Base-by-base conservation (phyloP, 2,888 invertebrate species). In the Melanophora roralis region DNA sequence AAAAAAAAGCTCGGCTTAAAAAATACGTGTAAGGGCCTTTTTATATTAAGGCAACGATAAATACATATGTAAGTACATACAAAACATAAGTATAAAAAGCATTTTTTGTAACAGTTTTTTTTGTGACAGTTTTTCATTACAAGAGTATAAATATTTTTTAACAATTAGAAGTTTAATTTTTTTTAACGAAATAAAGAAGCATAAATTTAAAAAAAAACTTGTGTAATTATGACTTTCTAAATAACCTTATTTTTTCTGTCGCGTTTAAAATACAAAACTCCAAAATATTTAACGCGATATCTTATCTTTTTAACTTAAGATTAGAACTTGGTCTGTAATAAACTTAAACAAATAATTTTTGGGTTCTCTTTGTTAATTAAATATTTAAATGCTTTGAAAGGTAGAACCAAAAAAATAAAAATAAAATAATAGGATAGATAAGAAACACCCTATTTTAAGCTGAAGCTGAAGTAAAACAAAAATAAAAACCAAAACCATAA, bases 271-370 rank as follows among this genome's bases (percentile, higher is more conserved):
- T 11, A 60, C 60, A 60, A 27, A 60, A 62, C 47, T 47, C 34
- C 64, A 19, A 60, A 64, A 83, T 64, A 55, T 40, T 57, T 60
- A 36, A 60, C 27, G 21, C 59, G 59, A 87, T 88, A 88, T 89
- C 88, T 89, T 86, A 88, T 88, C 88, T 87, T 76, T 81, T 14
- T 72, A 87, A 85, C 84, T 85, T 82, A 82, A 87, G 87, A 89
- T 88, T 88, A 88, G 85, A 80, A 81, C 72, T 14, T 12, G 36
- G 72, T 36, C 45, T 71, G 38, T 49, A 49, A 49, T 59, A 71
- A 43, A 72, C 40, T 53, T 40, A 55, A 14, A 27, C 60, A 51
- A 32, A 62, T 12, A 27, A 40, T 23, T 23, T 1, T 4, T 1
- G 21, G 12, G 9, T 27, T 49, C 34, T 43, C 23, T 49, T 9